These are phyloP conservation scores for Alloplasta piceator DNA, from an alignment of 2,888 invertebrate genomes.

Conservation along the genomic window DNA sequence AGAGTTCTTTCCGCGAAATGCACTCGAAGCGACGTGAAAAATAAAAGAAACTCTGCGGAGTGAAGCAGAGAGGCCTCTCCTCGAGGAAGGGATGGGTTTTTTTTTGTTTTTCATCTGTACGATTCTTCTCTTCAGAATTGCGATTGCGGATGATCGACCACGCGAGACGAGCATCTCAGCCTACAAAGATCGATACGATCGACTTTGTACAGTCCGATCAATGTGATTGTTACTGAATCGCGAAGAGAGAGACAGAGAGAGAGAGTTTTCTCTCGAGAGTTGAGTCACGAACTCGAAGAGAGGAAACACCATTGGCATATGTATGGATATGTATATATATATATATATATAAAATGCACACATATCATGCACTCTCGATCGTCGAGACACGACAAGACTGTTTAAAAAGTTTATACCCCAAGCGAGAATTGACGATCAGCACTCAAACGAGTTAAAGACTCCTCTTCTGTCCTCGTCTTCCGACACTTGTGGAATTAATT, in stretches of 20 bases:
- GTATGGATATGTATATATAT: background rate
- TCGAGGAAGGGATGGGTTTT: background rate
- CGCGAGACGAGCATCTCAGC: conserved; percentile 19
- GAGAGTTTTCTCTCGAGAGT: conserved; percentile 45
- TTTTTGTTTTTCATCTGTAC: background rate
- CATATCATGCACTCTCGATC: conserved; percentile 27
- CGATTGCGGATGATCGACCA: conserved; percentile 37
- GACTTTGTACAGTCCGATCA: conserved; percentile 3
- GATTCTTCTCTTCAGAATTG: conserved; percentile 11
- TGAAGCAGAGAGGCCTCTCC: background rate
- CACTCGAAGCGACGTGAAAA: background rate
- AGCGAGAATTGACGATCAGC: conserved; percentile 44
- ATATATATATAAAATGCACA: background rate
- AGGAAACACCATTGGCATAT: conserved; percentile 9
- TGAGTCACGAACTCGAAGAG: conserved; percentile 55
- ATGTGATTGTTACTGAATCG: conserved; percentile 35
- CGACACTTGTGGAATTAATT: conserved; percentile 53
- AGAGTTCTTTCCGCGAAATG: too few species aligned
- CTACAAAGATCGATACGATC: conserved; percentile 33
- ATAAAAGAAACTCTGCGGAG: conserved; percentile 13
- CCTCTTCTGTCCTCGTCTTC: background rate
- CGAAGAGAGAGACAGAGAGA: too few species aligned
- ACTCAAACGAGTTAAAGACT: conserved; percentile 39
- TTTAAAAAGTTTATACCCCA: conserved; percentile 46
- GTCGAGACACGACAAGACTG: conserved; percentile 57